Base-by-base conservation (phyloP, 2,797 vertebrate species). In the Furcifer pardalis region DNA sequence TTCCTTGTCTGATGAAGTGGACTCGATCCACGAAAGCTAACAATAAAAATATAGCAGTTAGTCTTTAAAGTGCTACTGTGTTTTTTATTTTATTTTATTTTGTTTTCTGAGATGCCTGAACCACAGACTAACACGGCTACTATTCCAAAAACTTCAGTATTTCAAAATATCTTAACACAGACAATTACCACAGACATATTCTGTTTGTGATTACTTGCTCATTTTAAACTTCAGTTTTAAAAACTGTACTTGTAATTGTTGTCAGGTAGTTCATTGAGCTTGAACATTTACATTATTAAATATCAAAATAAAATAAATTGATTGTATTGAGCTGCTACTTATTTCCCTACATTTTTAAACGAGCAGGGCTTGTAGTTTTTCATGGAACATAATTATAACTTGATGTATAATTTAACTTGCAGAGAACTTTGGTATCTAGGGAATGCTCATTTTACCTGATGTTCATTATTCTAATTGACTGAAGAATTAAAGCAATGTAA, bases 321-420 rank as follows among this genome's bases (percentile, higher is more conserved):
- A 44, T 86, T 91, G 79, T 77, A 84, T 89, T 87, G 30, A 23
- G 37, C 35, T 66, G 32, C 82, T 92, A 2, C 84, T 91, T 84
- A 44, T 85, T 87, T 86, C 80, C 82, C 32, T 68, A 4, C 85
- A 62, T 0, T 0, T 72, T 89, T 85, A 76, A 81, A 86, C 77
- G 19, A 46, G 6, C 86, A 83, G 77, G 69, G 77, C 80, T 89
- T 86, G 49, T 79, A 49, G 73, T 68, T 87, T 17, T 76, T 49
- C 80, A 74, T 84, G 79, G 56, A 91, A 72, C 83, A 90, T 89
- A 81, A 73, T 12, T 89, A 32, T 44, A 32, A 27, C 62, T 92
- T 90, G 85, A 86, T 91, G 86, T 71, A 81, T 77, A 86, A 81
- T 21, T 87, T 91, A 71, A 79, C 52, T 90, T 93, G 89, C 60